Conservation (phyloP, 2,113 vertebrate species). For the Aegithalos caudatus region DNA sequence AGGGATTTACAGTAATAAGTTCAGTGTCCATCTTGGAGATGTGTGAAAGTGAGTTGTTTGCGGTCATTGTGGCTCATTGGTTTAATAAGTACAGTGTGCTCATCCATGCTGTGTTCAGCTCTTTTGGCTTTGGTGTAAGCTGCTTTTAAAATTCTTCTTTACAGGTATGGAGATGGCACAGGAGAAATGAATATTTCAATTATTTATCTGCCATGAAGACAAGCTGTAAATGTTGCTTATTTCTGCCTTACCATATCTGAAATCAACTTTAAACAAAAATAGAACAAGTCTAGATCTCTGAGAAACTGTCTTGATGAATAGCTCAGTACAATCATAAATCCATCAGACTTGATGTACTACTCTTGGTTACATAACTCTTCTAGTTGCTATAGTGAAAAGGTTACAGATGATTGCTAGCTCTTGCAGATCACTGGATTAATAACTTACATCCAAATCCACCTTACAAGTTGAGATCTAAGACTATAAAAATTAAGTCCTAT, state of each 20-base stretch:
- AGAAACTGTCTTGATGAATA: constrained; percentile 46
- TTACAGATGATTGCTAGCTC: constrained; percentile 19
- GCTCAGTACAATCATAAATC: constrained; percentile 32
- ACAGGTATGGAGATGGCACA: not conserved
- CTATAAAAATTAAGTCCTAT: not conserved
- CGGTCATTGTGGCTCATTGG: not conserved
- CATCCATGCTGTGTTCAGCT: not conserved
- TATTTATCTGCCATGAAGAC: constrained; percentile 2
- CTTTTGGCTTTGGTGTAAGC: not conserved
- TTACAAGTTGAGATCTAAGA: not conserved
- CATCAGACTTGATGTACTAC: constrained; percentile 36
- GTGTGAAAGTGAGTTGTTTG: not conserved
- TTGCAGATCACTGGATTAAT: constrained; percentile 24
- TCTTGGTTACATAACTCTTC: constrained; percentile 32
- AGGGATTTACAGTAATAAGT: not conserved
- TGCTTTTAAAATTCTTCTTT: not conserved
- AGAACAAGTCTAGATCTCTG: not conserved
- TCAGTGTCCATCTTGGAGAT: not conserved
- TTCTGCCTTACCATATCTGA: constrained; percentile 16
- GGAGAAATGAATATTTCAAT: not conserved
- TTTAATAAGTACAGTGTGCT: not conserved
- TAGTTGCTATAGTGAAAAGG: constrained; percentile 21
- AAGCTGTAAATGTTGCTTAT: constrained; percentile 26
- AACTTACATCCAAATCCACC: not conserved
- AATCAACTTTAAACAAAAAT: constrained; percentile 24